Evolutionary conservation across 2,797 vertebrate genomes (phyloP), one percentile per base, ranked within the genome.

Genomic region (Poeciliopsis turneri): DNA sequence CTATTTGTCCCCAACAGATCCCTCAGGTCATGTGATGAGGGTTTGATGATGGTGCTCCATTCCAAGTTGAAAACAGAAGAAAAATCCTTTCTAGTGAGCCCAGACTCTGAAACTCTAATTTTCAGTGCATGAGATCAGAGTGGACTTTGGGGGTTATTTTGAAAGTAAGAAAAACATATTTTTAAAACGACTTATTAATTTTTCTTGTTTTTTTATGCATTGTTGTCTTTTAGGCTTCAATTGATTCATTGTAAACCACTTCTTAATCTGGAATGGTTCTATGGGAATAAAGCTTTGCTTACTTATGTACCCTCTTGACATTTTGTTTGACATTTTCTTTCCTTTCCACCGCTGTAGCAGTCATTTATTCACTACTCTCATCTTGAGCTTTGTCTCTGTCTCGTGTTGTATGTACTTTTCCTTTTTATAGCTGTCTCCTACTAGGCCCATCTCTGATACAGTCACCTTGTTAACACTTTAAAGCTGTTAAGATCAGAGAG

Each of bases 381-480:
- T 83, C 72, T 82, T 12, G 23, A 28, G 33, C 71, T 78, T 53
- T 11, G 45, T 78, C 64, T 79, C 71, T 8, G 46, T 75, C 78
- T 82, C 77, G 45, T 16, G 1, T 78, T 55, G 84, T 80, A 74
- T 79, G 53, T 41, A 73, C 72, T 39, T 76, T 84, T 87, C 81
- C 71, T 84, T 66, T 75, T 69, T 68, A 55, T 79, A 79, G 86
- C 90, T 81, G 74, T 86, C 87, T 89, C 51, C 79, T 91, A 84
- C 87, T 88, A 72, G 77, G 76, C 68, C 86, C 33, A 81, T 71
- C 77, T 91, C 86, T 90, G 81, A 89, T 90, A 87, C 86, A 86
- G 89, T 92, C 92, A 90, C 94, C 90, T 92, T 93, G 88, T 93
- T 93, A 94, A 89, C 88, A 89, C 91, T 93, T 93, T 94, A 87